These are phyloP conservation scores for Pogonocherus hispidulus DNA, from an alignment of 2,888 invertebrate genomes.

Conservation along the genomic window DNA sequence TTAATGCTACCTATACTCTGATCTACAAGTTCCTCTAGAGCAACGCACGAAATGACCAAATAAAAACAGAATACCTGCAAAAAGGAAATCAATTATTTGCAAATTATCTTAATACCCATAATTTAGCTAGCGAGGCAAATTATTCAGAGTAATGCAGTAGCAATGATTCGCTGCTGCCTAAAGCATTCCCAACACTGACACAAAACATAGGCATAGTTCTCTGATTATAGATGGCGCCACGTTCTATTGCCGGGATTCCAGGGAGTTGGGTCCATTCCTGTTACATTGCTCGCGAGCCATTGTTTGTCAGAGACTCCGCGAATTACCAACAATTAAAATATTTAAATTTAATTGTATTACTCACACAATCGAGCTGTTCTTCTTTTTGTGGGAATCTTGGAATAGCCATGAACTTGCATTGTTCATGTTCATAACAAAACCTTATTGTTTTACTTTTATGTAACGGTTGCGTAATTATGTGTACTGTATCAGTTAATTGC, in stretches of 20 bases:
- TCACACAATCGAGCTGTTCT: slow-evolving; percentile 31
- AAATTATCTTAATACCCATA: slow-evolving; percentile 22
- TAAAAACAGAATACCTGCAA: not conserved
- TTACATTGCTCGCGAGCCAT: slow-evolving; percentile 36
- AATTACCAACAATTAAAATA: slow-evolving; percentile 45
- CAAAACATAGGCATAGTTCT: slow-evolving; percentile 15
- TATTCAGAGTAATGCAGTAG: slow-evolving; percentile 21
- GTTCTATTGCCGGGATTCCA: slow-evolving; percentile 29
- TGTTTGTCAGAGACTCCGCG: slow-evolving; percentile 39
- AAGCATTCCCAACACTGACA: slow-evolving; percentile 5
- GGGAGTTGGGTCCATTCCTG: slow-evolving; percentile 32
- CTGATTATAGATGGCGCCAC: slow-evolving; percentile 32
- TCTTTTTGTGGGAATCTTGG: slow-evolving; percentile 39
- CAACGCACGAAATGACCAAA: not conserved
- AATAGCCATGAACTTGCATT: slow-evolving; percentile 41
- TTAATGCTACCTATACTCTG: no score
- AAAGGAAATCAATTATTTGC: slow-evolving; percentile 26
- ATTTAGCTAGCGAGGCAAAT: slow-evolving; percentile 9
- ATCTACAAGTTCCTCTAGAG: not conserved
- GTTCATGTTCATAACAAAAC: slow-evolving; percentile 10
- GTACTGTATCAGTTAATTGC: slow-evolving; percentile 19
- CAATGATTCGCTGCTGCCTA: slow-evolving; percentile 8
- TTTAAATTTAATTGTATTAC: slow-evolving; percentile 48
- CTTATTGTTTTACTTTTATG: slow-evolving; percentile 39
- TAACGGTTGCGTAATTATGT: slow-evolving; percentile 36